These are phyloP conservation scores for Rhinichthys klamathensis DNA, from an alignment of 2,113 vertebrate species.

Conservation along the genomic window DNA sequence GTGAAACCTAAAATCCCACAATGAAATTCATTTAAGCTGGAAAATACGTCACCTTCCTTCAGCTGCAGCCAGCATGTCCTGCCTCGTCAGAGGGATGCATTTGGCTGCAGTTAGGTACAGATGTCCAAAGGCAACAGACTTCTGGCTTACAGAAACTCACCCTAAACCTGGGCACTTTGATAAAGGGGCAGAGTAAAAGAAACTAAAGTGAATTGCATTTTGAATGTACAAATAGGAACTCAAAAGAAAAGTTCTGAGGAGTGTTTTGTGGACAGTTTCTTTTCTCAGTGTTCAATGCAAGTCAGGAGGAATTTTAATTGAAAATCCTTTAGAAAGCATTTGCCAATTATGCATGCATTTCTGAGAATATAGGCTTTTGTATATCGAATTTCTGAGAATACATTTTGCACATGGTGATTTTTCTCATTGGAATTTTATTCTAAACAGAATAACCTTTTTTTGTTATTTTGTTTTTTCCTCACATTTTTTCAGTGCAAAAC, in stretches of 20 bases:
- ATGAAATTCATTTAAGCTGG: conserved; percentile 60
- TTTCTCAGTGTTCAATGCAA: neutral
- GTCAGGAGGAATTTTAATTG: neutral
- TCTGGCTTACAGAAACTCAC: conserved; percentile 78
- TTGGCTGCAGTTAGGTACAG: conserved; percentile 79
- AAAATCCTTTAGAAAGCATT: neutral
- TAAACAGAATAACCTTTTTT: neutral
- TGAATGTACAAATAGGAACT: conserved; percentile 47
- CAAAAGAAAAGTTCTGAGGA: conserved; percentile 30
- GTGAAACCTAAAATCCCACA: conserved; percentile 59
- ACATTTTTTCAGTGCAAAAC: neutral
- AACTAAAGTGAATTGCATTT: conserved; percentile 64
- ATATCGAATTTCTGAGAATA: neutral
- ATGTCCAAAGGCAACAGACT: conserved; percentile 84
- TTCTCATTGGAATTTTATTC: neutral
- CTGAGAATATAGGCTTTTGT: neutral
- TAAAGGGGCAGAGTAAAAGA: conserved; percentile 65
- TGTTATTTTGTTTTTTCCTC: neutral
- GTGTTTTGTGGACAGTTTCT: conserved; percentile 22
- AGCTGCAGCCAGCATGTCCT: conserved; percentile 65
- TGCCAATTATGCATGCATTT: conserved; percentile 17
- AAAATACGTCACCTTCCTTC: conserved; percentile 67
- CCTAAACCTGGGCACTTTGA: conserved; percentile 62
- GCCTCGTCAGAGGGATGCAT: conserved; percentile 75
- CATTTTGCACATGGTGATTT: neutral